Conservation (phyloP, 2,113 vertebrate species). For the Oreochromis spilurus region DNA sequence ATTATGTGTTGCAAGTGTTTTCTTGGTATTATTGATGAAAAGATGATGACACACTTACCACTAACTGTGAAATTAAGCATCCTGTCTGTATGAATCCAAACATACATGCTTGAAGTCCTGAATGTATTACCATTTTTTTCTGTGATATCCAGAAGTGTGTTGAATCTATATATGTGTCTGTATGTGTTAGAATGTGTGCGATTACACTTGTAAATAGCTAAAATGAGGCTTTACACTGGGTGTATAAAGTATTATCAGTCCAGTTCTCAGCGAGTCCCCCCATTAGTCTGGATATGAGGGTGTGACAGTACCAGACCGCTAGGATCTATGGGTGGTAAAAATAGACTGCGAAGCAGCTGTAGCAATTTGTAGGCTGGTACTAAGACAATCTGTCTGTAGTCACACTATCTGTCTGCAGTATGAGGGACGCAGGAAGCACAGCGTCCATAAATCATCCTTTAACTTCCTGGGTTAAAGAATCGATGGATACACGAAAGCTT, state of each 20-base stretch:
- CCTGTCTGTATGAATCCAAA: not conserved
- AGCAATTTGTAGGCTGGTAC: slow-evolving; percentile 7
- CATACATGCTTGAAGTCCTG: not conserved
- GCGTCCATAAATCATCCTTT: slow-evolving; percentile 22
- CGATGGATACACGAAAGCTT: not conserved
- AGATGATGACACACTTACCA: not conserved
- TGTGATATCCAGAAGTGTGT: not conserved
- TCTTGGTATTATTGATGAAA: not conserved
- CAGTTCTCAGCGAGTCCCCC: not conserved
- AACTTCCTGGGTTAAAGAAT: slow-evolving; percentile 20
- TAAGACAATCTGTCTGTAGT: slow-evolving; percentile 22
- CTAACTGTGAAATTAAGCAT: not conserved
- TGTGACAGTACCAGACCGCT: slow-evolving; percentile 57
- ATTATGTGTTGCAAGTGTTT: not conserved
- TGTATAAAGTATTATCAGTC: not conserved
- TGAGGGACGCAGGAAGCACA: slow-evolving; percentile 16
- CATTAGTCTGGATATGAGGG: slow-evolving; percentile 30
- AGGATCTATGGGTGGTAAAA: slow-evolving; percentile 60
- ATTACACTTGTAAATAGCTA: not conserved
- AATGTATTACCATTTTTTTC: not conserved
- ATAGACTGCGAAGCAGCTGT: slow-evolving; percentile 50
- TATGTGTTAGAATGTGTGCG: not conserved
- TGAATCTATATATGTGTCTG: not conserved
- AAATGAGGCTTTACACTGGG: not conserved
- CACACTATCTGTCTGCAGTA: not conserved